Base-by-base conservation (phyloP, 2,888 invertebrate species). In the Meandrusa payeni region DNA sequence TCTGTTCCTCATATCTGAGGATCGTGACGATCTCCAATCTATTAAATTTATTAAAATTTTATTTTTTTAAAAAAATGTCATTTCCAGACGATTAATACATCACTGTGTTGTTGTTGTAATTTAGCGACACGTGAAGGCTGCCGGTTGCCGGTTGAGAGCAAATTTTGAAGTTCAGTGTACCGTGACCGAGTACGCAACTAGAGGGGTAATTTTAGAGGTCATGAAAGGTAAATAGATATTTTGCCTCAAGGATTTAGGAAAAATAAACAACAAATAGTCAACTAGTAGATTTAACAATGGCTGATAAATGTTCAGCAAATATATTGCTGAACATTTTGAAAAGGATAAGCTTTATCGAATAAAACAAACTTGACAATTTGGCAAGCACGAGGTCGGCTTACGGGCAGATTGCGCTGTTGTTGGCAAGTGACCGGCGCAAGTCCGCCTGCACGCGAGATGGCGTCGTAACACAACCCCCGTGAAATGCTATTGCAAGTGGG, bases 131-230 rank as follows among this genome's bases (percentile, higher is more conserved):
- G 19, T 28, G 47, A 48, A 23, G 49, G 51, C 50, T 46, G 29
- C 13, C 23, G 38, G 46, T 46, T 42, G 48, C 34, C 45, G 59
- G 55, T 32, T 54, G 47, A 56, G 57, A 52, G 49, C 31, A 46
- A 57, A 51, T 54, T 57, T 55, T 52, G 32, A 51, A 50, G 54
- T 46, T 52, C 56, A 57, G 42, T 54, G 51, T 47, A 51, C 52
- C 58, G 55, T 63, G 54, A 48, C 54, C 48, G 52, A 55, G 44
- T 40, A 9, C 13, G 19, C 10, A n/a, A n/a, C 4, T 4, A 28
- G 42, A 46, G 44, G 34, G 41, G 27, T 40, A 45, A 40, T 42
- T 41, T 46, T 41, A n/a, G 34, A 28, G 28, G 36, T 29, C 37
- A 19, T 32, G 32, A 37, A 28, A 41, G 34, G 44, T 48, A 44